These are phyloP conservation scores for Thaleichthys pacificus DNA, from an alignment of 2,797 vertebrate species.

Conservation along the genomic window DNA sequence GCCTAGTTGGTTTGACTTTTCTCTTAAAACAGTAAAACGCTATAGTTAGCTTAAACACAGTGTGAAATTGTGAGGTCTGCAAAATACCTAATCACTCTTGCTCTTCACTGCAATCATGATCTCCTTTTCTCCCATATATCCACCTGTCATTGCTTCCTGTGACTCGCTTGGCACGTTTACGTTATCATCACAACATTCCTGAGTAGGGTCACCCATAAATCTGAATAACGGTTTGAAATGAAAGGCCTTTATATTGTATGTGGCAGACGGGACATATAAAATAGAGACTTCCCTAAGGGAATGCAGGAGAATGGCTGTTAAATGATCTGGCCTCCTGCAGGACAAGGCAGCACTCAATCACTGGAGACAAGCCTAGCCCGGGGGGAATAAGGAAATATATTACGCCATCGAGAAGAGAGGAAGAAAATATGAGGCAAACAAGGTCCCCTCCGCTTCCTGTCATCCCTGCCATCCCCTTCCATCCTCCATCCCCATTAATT, in stretches of 20 bases:
- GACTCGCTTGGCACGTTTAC: conserved; percentile 46
- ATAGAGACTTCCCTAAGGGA: conserved; percentile 47
- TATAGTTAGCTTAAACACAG: neutral
- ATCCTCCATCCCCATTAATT: conserved; percentile 49
- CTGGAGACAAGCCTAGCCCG: conserved; percentile 56
- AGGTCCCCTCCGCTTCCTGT: conserved; percentile 36
- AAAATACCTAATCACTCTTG: neutral
- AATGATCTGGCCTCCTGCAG: conserved; percentile 68
- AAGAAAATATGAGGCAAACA: conserved; percentile 43
- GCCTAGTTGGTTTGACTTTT: neutral
- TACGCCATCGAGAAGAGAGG: conserved; percentile 51
- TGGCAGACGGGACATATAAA: conserved; percentile 43
- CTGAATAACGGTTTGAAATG: conserved; percentile 47
- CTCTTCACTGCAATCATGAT: neutral
- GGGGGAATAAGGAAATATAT: conserved; percentile 58
- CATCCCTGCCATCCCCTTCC: conserved; percentile 7
- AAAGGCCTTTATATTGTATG: conserved; percentile 48
- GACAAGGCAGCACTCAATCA: conserved; percentile 71
- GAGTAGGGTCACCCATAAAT: conserved; percentile 53
- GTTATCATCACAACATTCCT: conserved; percentile 46
- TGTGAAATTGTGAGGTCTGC: neutral
- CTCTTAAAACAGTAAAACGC: neutral
- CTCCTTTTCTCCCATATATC: conserved; percentile 55
- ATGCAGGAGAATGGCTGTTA: conserved; percentile 57
- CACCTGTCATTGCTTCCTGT: conserved; percentile 34